phyloP scores from a whole-genome alignment of 2,113 vertebrate genomes.

The Psittacus erithacus region DNA sequence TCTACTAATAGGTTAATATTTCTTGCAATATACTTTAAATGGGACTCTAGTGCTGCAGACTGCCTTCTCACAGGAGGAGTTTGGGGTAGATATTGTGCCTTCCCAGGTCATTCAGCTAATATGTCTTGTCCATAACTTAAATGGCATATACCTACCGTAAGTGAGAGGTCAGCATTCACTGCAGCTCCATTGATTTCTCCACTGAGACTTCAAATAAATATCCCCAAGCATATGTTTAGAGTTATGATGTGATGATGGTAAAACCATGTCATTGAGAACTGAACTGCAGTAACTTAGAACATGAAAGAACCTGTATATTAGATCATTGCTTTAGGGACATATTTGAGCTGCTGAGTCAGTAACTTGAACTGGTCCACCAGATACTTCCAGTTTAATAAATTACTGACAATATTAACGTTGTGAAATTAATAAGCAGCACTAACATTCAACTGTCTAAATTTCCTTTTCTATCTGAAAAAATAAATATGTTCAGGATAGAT shows the following conservation, averaged over 20 bases:
- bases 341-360: slow-evolving; percentile 39
- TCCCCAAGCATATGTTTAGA: neutral
- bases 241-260: neutral
- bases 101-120: neutral
- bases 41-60: neutral
- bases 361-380: neutral
- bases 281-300: neutral
- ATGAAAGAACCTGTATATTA: slow-evolving; percentile 42
- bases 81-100: neutral
- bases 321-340: slow-evolving; percentile 50
- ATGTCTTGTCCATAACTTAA: neutral
- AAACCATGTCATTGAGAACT: neutral
- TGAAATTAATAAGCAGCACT: slow-evolving; percentile 9
- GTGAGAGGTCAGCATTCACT: neutral
- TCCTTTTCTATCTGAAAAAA: slow-evolving; percentile 46
- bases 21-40: neutral
- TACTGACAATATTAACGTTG: neutral
- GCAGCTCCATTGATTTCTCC: rapidly evolving
- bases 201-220: neutral
- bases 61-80: neutral
- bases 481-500: neutral
- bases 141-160: neutral
- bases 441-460: slow-evolving; percentile 15
- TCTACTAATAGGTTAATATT: neutral
- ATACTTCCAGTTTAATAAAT: slow-evolving; percentile 41